Conservation (phyloP, 2,888 invertebrate genomes). For the Pandemis heparana region DNA sequence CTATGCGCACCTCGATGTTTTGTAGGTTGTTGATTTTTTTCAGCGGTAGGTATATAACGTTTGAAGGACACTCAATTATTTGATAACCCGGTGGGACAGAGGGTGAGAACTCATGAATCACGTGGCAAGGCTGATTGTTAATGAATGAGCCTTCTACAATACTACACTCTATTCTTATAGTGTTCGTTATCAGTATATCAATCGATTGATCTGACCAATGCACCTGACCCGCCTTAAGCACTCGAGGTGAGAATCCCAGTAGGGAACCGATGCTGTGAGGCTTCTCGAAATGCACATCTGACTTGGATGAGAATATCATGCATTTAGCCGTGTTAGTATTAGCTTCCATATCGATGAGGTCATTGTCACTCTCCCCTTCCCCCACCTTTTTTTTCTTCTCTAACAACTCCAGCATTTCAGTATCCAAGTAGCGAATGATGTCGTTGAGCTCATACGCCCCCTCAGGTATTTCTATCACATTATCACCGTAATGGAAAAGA, state of each 20-base stretch:
- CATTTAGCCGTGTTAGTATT: conserved; percentile 28
- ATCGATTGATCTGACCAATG: conserved; percentile 1
- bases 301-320: conserved; percentile 4
- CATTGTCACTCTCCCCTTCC: too few species aligned
- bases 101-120: conserved; percentile 35
- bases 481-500: conserved; percentile 36
- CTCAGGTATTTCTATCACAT: conserved; percentile 18
- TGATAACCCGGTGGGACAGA: conserved; percentile 34
- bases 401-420: not conserved
- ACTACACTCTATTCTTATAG: conserved; percentile 44
- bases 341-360: not conserved
- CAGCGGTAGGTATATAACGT: conserved; percentile 23
- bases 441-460: conserved; percentile 21
- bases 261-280: conserved; percentile 1
- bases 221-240: not conserved
- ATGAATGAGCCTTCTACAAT: conserved; percentile 41
- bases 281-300: not conserved
- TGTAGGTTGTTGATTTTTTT: too few species aligned
- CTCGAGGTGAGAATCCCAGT: not conserved
- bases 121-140: conserved; percentile 37
- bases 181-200: conserved; percentile 25
- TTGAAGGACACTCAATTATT: conserved; percentile 17
- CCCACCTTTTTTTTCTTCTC: not conserved
- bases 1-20: too few species aligned
- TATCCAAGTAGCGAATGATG: conserved; percentile 2